phyloP scores from a whole-genome alignment of 2,797 vertebrate genomes.

The Muscicapa striata region DNA sequence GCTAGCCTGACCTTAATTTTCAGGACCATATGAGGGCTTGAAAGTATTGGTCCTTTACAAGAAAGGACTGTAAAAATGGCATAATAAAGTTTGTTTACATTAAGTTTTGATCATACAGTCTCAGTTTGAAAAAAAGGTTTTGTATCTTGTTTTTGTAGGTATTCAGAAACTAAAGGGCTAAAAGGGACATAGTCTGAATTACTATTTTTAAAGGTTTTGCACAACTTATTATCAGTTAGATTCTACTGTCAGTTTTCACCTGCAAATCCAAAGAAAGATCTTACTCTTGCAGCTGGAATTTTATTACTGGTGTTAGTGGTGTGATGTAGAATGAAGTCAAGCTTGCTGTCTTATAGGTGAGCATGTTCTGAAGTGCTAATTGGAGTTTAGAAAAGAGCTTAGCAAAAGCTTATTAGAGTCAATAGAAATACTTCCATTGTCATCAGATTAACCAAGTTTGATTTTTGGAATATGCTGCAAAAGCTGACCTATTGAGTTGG shows the following conservation, averaged over 20 bases:
- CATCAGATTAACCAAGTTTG: constrained; percentile 43
- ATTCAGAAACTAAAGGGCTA: background rate
- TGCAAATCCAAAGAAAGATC: background rate
- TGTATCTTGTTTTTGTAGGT: background rate
- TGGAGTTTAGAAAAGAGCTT: constrained; percentile 55
- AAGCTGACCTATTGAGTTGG: constrained; percentile 26
- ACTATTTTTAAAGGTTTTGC: background rate
- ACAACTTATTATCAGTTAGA: background rate
- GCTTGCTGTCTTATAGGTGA: background rate
- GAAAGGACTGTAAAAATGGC: background rate
- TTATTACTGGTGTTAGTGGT: background rate
- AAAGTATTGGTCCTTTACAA: background rate
- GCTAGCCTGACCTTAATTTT: background rate
- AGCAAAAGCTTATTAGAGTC: constrained; percentile 49
- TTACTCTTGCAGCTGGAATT: background rate
- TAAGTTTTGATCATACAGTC: background rate
- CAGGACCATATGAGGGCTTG: background rate
- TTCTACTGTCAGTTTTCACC: background rate
- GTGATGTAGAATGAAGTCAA: background rate
- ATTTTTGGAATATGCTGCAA: constrained; percentile 47
- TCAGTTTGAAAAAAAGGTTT: background rate
- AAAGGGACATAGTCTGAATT: background rate
- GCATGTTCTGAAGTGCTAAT: constrained; percentile 29
- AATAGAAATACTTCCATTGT: constrained; percentile 37
- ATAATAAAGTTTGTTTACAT: background rate